These are phyloP conservation scores for Archilochus colubris DNA, from an alignment of 2,113 vertebrate species.

Conservation along the genomic window DNA sequence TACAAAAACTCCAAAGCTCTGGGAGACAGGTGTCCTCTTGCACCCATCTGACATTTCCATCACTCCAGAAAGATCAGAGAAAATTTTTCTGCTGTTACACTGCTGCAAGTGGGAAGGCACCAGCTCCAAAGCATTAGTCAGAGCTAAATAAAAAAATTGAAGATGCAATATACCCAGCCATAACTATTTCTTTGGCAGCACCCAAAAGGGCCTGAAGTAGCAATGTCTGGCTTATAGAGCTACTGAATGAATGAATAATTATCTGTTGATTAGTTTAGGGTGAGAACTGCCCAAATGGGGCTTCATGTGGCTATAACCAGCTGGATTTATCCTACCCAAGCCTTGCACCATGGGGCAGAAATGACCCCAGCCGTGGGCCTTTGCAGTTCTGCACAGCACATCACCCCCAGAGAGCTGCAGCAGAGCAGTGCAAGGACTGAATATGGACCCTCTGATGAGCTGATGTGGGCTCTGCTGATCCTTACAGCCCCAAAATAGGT, in stretches of 20 bases:
- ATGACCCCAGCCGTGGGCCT: accelerated
- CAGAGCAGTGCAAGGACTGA: accelerated
- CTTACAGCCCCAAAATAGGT: background rate
- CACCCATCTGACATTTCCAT: background rate
- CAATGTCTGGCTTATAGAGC: background rate
- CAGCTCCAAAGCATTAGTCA: background rate
- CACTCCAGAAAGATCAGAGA: background rate
- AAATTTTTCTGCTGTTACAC: background rate
- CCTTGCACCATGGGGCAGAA: accelerated
- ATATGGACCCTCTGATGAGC: background rate
- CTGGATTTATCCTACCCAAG: background rate
- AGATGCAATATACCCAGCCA: background rate
- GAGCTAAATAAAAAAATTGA: background rate
- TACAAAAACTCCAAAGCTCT: background rate
- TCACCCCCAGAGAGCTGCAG: accelerated
- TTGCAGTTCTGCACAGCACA: background rate
- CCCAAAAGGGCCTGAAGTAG: background rate
- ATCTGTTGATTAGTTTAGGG: background rate
- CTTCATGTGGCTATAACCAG: background rate
- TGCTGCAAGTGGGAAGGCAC: background rate
- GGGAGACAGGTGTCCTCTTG: accelerated
- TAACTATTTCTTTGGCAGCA: background rate
- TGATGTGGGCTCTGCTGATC: background rate
- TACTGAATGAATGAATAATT: background rate
- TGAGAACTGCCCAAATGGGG: background rate